A percentile compares a stretch with the other conserved stretches of the same genome.
Evolutionary conservation across 2,888 invertebrate genomes (phyloP).

Genomic region (Chymomyza fuscimana): DNA sequence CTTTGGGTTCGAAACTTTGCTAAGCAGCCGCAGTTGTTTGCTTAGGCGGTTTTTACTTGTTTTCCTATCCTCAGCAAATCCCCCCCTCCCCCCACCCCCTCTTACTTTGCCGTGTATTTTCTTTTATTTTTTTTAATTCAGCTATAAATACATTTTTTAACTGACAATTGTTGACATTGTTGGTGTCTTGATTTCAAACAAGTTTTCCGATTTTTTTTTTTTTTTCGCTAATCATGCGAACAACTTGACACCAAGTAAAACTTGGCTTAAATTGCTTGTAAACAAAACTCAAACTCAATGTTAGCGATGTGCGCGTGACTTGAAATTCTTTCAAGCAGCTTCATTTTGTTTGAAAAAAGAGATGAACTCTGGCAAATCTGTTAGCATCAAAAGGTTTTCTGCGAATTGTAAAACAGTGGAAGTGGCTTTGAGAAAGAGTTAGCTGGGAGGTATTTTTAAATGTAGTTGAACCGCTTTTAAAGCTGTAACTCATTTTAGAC

Average conservation of each 20-base stretch:
- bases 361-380: neutral
- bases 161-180: conserved; percentile 61
- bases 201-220: conserved; percentile 62
- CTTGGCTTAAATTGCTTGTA: conserved; percentile 34
- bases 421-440: too few relatives aligned
- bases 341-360: neutral
- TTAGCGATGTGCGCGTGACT: neutral
- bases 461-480: too few relatives aligned
- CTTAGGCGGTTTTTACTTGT: conserved; percentile 14
- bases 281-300: neutral
- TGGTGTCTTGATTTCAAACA: conserved; percentile 53
- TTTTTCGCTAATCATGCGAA: conserved; percentile 35
- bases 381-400: neutral
- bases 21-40: conserved; percentile 54
- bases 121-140: conserved; percentile 4
- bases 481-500: too few relatives aligned
- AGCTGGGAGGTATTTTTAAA: too few relatives aligned
- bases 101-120: neutral
- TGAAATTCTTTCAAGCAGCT: neutral
- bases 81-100: too few relatives aligned
- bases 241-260: conserved; percentile 57
- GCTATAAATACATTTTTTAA: conserved; percentile 64
- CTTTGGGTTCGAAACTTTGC: conserved; percentile 54
- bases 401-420: too few relatives aligned
- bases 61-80: neutral